Evolutionary conservation across 2,113 vertebrate genomes (phyloP).

Genomic region (Nematolebias whitei): DNA sequence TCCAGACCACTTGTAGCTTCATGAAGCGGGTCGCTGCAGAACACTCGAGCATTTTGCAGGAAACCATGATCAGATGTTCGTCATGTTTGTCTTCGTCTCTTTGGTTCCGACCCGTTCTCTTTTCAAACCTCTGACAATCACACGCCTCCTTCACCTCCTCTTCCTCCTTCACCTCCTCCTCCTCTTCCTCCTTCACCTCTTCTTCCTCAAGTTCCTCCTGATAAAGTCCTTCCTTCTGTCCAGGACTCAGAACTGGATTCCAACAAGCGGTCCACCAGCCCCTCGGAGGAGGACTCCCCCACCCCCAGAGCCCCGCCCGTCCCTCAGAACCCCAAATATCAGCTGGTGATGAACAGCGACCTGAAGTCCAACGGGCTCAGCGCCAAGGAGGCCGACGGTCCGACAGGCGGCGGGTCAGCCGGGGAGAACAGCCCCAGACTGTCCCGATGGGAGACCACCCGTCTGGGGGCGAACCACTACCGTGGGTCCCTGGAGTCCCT

Average conservation of each 20-base stretch:
- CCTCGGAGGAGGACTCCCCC: constrained; percentile 61
- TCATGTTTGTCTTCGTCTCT: no score
- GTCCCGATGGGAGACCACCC: constrained; percentile 60
- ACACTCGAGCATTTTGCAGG: no score
- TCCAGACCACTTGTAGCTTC: no score
- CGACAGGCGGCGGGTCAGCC: constrained; percentile 11
- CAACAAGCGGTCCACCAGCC: constrained; percentile 66
- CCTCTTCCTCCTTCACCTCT: no score
- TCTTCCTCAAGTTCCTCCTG: background rate
- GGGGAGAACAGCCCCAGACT: constrained; percentile 59
- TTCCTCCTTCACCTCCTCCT: no score
- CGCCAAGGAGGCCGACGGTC: constrained; percentile 53
- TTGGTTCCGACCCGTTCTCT: no score
- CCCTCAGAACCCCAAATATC: constrained; percentile 74
- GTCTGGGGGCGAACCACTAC: constrained; percentile 51
- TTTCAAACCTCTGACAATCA: no score
- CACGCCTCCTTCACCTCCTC: no score
- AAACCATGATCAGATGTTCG: no score
- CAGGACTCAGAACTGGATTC: constrained; percentile 72
- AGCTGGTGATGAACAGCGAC: constrained; percentile 71
- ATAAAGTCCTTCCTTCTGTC: background rate
- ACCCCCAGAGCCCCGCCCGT: constrained; percentile 2
- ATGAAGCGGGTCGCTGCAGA: no score
- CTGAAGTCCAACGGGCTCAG: constrained; percentile 60
- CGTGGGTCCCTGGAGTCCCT: constrained; percentile 79